Conservation (phyloP, 2,888 invertebrate species). For the Disparrhopalites patrizii region DNA sequence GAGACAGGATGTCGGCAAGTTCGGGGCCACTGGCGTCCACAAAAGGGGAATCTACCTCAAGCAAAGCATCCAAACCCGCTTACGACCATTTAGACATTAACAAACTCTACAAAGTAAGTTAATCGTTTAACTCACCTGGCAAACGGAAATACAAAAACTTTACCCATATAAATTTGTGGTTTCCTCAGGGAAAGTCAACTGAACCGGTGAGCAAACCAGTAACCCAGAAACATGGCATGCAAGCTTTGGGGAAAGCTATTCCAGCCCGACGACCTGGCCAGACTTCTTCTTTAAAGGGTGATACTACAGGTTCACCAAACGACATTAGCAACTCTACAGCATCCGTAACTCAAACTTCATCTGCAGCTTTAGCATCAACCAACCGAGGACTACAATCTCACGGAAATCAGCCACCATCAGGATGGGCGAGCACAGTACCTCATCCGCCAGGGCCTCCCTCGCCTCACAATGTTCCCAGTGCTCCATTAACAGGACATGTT, state of each 20-base stretch:
- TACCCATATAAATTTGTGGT: neutral
- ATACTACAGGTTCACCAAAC: slow-evolving; percentile 33
- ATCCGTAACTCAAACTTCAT: slow-evolving; percentile 33
- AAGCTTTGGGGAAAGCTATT: slow-evolving; percentile 98
- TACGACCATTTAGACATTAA: slow-evolving; percentile 48
- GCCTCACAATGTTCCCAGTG: slow-evolving; percentile 36
- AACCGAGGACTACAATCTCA: slow-evolving; percentile 35
- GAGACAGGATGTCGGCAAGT: slow-evolving; percentile 48
- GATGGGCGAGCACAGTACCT: slow-evolving; percentile 42
- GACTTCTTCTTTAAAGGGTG: slow-evolving; percentile 39
- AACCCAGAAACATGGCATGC: slow-evolving; percentile 90
- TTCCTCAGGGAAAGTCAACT: slow-evolving; percentile 41
- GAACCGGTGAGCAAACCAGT: slow-evolving; percentile 46
- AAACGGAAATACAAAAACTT: neutral
- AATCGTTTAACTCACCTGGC: neutral
- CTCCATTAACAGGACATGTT: slow-evolving; percentile 37
- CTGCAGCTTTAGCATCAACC: slow-evolving; percentile 27
- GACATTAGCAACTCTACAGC: slow-evolving; percentile 32
- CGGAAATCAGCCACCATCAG: slow-evolving; percentile 29
- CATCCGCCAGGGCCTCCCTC: slow-evolving; percentile 39
- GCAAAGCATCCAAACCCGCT: slow-evolving; percentile 43
- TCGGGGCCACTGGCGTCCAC: slow-evolving; percentile 46
- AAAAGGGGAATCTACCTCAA: slow-evolving; percentile 47
- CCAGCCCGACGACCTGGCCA: slow-evolving; percentile 83
- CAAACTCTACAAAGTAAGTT: slow-evolving; percentile 45